Evolutionary conservation across 2,797 vertebrate genomes (phyloP).

Genomic region (Onychomys arenicola): DNA sequence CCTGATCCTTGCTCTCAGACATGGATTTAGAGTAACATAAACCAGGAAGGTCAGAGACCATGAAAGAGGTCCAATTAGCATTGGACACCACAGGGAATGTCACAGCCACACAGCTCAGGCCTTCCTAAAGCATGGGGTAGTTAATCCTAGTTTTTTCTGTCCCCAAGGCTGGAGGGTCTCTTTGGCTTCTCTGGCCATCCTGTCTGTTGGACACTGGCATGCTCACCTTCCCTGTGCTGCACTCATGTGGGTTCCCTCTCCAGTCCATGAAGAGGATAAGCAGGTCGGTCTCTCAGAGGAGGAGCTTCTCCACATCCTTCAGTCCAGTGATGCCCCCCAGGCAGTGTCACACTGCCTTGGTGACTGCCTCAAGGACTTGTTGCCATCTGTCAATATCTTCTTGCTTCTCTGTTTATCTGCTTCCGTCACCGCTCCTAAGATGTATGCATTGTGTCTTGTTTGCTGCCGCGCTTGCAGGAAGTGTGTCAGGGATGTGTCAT

Average conservation of each 20-base stretch:
- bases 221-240: accelerated
- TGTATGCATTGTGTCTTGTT: neutral
- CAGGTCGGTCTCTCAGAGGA: neutral
- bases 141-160: neutral
- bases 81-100: neutral
- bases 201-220: no score
- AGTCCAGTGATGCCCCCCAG: neutral
- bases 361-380: neutral
- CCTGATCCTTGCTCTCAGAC: neutral
- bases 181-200: neutral
- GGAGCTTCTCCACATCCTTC: neutral
- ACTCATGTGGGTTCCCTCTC: neutral
- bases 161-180: no score
- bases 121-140: neutral
- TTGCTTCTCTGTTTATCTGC: neutral
- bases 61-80: neutral
- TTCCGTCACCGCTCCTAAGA: neutral
- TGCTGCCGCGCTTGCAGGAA: neutral
- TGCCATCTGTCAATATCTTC: neutral
- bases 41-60: neutral
- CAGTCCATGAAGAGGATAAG: neutral
- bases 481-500: neutral
- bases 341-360: neutral
- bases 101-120: neutral
- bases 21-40: neutral